Evolutionary conservation across 2,797 vertebrate species (phyloP), one percentile per base, ranked within the genome.

Genomic region (Triplophysa yarkandensis): DNA sequence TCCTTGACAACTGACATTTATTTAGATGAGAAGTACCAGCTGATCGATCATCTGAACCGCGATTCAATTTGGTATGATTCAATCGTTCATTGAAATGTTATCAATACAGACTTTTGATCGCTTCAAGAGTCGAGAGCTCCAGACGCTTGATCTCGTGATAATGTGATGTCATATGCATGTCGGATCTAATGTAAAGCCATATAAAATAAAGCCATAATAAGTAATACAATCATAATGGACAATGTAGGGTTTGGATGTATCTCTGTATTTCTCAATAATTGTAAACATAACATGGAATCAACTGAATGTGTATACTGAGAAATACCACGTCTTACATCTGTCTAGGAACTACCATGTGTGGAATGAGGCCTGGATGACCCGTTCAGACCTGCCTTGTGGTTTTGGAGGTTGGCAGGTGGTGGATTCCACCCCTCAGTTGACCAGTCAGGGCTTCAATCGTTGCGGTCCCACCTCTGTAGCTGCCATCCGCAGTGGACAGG

Each of bases 281-380:
- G 10, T 36, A 11, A 36, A 36, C 8, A 11, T 36, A 36, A 36
- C 2, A 36, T 36, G 2, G 34, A 2, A 36, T 36, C 34, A 36
- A 10, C 3, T 36, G 34, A 8, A 36, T 36, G 9, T 36, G 34
- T 36, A 10, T 2, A 6, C 1, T 44, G 17, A 44, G 16, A n/a
- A n/a, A 44, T 5, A n/a, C 17, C 2, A n/a, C 13, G 1, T 44
- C 5, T 16, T 17, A 17, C 43, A n/a, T n/a, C n/a, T n/a, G n/a
- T 79, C 5, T 73, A 98, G 96, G 95, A 98, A 98, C 85, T 98
- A 96, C 87, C 96, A 98, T 0, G 95, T 96, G 7, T 98, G 95
- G 96, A 97, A 97, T 3, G 95, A 98, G 81, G 96, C 94, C 82
- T 98, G 96, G 96, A 95, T 98, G 95, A 93, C 91, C 21, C 90